These are phyloP conservation scores for Hoplias malabaricus DNA, from an alignment of 2,113 vertebrate genomes.

Conservation along the genomic window DNA sequence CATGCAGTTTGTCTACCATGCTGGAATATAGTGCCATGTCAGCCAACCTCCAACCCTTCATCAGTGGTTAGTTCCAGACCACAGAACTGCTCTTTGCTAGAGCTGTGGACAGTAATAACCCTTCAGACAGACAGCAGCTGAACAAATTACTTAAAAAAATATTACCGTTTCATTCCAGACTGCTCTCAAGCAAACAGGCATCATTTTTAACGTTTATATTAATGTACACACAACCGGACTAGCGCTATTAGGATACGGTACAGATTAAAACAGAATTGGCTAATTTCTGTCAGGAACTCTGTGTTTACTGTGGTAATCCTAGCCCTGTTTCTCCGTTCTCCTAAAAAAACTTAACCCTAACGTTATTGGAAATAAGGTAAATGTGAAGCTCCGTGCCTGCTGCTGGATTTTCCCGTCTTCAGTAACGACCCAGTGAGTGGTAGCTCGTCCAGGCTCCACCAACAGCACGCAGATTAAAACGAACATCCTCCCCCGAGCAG, in stretches of 20 bases:
- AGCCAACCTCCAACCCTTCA: neutral
- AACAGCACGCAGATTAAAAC: conserved; percentile 64
- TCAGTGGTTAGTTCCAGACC: neutral
- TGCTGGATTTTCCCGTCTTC: conserved; percentile 98
- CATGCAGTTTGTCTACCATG: no score
- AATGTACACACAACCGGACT: neutral
- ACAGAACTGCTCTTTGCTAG: neutral
- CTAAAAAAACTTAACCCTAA: neutral
- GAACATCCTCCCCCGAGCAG: conserved; percentile 60
- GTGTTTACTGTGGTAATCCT: neutral
- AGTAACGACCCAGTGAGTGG: conserved; percentile 97
- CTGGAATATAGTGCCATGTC: neutral
- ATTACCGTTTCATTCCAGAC: no score
- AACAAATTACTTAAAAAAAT: no score
- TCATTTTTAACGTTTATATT: no score
- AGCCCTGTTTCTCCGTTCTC: neutral
- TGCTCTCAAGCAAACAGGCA: no score
- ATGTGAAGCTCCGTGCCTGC: conserved; percentile 74
- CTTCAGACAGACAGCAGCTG: neutral
- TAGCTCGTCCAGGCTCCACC: conserved; percentile 75
- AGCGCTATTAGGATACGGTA: neutral
- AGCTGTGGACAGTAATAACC: neutral
- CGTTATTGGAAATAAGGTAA: neutral
- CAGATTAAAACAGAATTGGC: neutral
- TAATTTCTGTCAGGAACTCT: neutral